Evolutionary conservation across 2,888 invertebrate species (phyloP).

Genomic region (Eristalis tenax): DNA sequence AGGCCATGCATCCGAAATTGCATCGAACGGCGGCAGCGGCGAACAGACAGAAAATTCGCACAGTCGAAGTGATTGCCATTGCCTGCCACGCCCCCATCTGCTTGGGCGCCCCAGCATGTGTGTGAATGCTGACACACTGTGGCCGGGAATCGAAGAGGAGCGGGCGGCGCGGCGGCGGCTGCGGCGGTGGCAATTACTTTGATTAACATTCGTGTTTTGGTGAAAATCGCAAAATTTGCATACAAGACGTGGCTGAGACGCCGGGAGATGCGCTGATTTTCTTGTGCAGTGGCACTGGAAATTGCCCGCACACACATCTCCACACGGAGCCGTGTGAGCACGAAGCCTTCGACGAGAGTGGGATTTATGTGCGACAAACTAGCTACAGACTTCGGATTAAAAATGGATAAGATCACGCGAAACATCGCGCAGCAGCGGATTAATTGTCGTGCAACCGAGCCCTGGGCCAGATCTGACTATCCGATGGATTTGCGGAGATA

Average conservation of each 20-base stretch:
- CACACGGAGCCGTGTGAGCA: background rate
- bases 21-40: slow-evolving; percentile 16
- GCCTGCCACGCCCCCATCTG: slow-evolving; percentile 63
- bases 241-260: slow-evolving; percentile 39
- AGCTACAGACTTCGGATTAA: slow-evolving; percentile 46
- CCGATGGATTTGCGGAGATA: slow-evolving; percentile 41
- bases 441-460: slow-evolving; percentile 40
- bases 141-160: background rate
- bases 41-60: slow-evolving; percentile 50
- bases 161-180: background rate
- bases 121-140: slow-evolving; percentile 3
- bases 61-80: slow-evolving; percentile 63
- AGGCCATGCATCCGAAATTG: slow-evolving; percentile 58
- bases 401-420: slow-evolving; percentile 66
- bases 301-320: slow-evolving; percentile 21
- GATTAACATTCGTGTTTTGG: slow-evolving; percentile 72
- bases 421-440: slow-evolving; percentile 24
- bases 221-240: slow-evolving; percentile 66
- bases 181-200: slow-evolving; percentile 65
- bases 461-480: slow-evolving; percentile 10
- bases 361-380: slow-evolving; percentile 56
- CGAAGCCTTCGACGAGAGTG: slow-evolving; percentile 5
- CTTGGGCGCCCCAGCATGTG: slow-evolving; percentile 28
- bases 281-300: slow-evolving; percentile 42
- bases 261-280: slow-evolving; percentile 46